A percentile compares a stretch with the other conserved stretches of the same genome.
Conservation (phyloP, 2,113 vertebrate species). For the Myotis lucifugus region DNA sequence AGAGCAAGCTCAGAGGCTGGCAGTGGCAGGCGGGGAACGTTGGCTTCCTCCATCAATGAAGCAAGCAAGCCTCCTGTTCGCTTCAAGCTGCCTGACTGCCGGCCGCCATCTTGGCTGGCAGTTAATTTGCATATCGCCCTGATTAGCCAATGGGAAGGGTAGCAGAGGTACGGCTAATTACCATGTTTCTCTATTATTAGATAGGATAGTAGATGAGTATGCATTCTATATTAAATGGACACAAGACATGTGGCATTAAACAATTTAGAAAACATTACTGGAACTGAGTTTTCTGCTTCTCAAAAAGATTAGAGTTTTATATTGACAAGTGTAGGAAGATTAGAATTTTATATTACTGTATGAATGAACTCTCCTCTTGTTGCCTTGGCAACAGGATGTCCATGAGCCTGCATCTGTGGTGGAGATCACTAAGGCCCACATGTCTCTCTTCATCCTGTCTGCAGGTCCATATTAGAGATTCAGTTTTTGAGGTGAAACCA, state of each 20-base stretch:
- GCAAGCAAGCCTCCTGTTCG: too few species aligned
- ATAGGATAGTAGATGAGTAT: neutral
- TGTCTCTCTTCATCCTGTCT: neutral
- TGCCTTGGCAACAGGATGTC: neutral
- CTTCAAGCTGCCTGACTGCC: too few species aligned
- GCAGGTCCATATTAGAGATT: neutral
- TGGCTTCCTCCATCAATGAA: too few species aligned
- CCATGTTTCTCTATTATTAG: too few species aligned
- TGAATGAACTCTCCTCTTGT: neutral
- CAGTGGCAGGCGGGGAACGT: too few species aligned
- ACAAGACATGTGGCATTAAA: neutral
- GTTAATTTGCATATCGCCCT: too few species aligned
- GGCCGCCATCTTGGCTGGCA: too few species aligned
- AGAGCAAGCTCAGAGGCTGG: too few species aligned
- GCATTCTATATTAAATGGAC: neutral
- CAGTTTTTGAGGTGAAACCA: neutral
- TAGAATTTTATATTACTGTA: neutral
- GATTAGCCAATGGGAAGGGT: too few species aligned
- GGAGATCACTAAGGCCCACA: neutral
- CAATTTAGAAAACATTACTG: neutral
- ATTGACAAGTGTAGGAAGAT: neutral
- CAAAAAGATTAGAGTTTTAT: neutral
- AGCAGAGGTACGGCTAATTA: too few species aligned
- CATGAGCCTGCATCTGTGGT: accelerated
- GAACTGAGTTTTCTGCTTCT: neutral